Base-by-base conservation (phyloP, 2,113 vertebrate genomes). In the Ochotona princeps region DNA sequence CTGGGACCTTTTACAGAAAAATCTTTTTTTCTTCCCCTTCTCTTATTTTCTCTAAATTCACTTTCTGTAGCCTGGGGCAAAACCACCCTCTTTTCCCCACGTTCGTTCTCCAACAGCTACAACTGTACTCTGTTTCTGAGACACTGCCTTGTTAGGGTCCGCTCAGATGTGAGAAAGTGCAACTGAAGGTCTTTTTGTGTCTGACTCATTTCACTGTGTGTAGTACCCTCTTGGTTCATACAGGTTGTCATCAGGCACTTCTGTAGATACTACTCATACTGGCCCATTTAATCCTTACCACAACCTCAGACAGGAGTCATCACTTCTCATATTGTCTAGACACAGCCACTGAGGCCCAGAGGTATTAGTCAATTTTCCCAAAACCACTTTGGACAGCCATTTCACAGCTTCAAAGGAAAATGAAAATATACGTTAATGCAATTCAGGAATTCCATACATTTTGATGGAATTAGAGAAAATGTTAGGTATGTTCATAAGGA, bases 391-490 rank as follows among this genome's bases (percentile, higher is more conserved):
- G n/a, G 49, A 88, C 9, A 89, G 2, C 18, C 20, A 66, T 79
- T 76, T 88, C 18, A 72, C 57, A 72, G 35, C 12, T 93, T 67
- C 21, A 61, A 89, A 23, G 26, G 85, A 81, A 93, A 84, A 76
- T 82, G 21, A 92, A 89, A 82, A 63, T 54, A 1, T 61, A 1
- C 0, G 12, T 61, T 92, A 49, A 73, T 28, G 26, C 7, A 83
- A 72, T 60, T 38, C 23, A 87, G 63, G n/a, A 87, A 73, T 66
- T 79, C 10, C 13, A n/a, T n/a, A 70, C 26, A 81, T 66, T 38
- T 82, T 38, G 17, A 12, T n/a, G 47, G 44, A 81, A 14, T 11
- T 65, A 76, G 74, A 79, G 23, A 74, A 92, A 60, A 13, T 75
- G 14, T 63, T 44, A 80, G 0, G 25, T 7, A 73, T 7, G 6